Base-by-base conservation (phyloP, 1,140 invertebrate genomes). In the Solen grandis region DNA sequence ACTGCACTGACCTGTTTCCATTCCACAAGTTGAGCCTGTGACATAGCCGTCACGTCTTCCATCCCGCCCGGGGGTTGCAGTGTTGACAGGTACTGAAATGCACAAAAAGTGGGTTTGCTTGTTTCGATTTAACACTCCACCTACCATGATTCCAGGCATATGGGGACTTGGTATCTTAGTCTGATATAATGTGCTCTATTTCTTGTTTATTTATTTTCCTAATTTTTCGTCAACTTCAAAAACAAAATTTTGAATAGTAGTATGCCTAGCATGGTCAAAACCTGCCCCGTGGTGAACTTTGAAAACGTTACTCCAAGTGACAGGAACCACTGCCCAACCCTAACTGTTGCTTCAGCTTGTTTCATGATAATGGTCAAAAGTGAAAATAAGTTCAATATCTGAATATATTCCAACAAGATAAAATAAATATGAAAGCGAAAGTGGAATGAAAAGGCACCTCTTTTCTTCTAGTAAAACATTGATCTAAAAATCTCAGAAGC, bases 1-100 rank as follows among this genome's bases (percentile, higher is more conserved):
- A n/a, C n/a, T n/a, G n/a, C n/a, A 46, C 46, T 33, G 3, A 97
- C 95, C 96, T 97, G 86, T 88, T 88, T 88, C 90, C 90, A 91
- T 75, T 90, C 89, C 22, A 81, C 52, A 0, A 87, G 68, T 31
- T 88, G 81, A 14, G 76, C 46, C 14, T 85, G 68, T n/a, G 83
- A 50, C 46, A 87, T 33, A 2, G 74, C 50, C 22, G 55, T 63
- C 0, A 78, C 69, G 50, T 88, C 87, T 29, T 83, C 75, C 35
- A 66, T 63, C 5, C 60, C 66, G 0, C 81, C 76, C 0, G 96
- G 96, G 14, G 96, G 96, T 60, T 96, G 93, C 46, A 97, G 91
- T 8, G 97, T 93, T 0, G 96, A 97, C 35, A 96, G 93, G 90
- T 96, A 97, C 96, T 97, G 93, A 46, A 94, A 83, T 13, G 16